phyloP scores from a whole-genome alignment of 2,113 vertebrate species.

The Sus scrofa region DNA sequence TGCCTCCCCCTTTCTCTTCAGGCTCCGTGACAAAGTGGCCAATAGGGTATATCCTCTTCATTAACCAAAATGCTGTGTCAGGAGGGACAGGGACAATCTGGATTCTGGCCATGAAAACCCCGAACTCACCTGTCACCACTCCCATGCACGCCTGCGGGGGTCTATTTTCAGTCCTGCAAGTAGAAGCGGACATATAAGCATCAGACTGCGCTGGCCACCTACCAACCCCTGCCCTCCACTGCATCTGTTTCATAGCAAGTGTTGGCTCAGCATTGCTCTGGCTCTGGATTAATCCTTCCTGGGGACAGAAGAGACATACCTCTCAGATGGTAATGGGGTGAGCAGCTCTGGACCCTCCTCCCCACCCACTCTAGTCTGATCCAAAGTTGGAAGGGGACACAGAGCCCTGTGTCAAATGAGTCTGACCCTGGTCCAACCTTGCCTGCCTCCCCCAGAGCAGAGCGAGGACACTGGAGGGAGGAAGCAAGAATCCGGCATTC shows the following conservation, averaged over 20 bases:
- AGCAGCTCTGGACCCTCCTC: neutral
- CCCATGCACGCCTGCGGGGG: constrained; percentile 65
- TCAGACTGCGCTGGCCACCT: neutral
- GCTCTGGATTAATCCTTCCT: neutral
- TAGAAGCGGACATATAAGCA: constrained; percentile 49
- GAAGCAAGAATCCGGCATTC: neutral
- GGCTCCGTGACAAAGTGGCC: neutral
- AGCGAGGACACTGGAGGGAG: neutral
- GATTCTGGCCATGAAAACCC: neutral
- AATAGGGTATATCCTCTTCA: neutral
- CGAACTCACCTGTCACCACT: constrained; percentile 83
- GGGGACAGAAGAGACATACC: neutral
- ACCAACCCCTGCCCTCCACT: neutral
- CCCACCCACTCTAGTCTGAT: neutral
- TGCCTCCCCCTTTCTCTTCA: neutral
- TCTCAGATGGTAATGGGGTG: neutral
- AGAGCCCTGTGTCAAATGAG: neutral
- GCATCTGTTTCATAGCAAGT: neutral
- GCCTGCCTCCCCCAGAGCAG: neutral
- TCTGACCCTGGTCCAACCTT: neutral
- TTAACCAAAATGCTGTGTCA: neutral
- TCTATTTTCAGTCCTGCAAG: constrained; percentile 77
- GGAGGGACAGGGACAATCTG: neutral
- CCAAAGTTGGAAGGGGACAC: neutral
- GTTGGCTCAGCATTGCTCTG: neutral